Evolutionary conservation across 2,888 invertebrate genomes (phyloP), one percentile per base, ranked within the genome.

Genomic region (Orthonevra nobilis): DNA sequence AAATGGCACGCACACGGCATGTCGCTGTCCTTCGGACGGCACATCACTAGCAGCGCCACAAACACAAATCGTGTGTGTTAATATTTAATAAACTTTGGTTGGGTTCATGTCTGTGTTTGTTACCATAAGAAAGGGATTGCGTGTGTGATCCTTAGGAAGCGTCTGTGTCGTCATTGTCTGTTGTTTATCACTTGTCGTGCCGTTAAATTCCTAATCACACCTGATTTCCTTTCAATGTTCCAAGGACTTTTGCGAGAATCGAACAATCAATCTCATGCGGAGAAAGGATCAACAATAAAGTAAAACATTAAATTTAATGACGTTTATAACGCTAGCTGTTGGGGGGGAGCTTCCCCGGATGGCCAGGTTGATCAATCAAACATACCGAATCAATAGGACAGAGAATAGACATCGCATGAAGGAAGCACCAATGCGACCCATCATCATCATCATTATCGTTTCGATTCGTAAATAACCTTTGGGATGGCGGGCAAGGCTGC

Each of bases 1-100:
- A 79, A 79, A 79, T 79, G 79, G 79, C 79, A 79, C 79, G 79
- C 79, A 79, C 79, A 46, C 50, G n/a, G n/a, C n/a, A n/a, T n/a
- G n/a, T n/a, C n/a, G n/a, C n/a, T n/a, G n/a, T n/a, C n/a, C n/a
- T n/a, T n/a, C n/a, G n/a, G n/a, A n/a, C n/a, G n/a, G n/a, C n/a
- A n/a, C n/a, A n/a, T n/a, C n/a, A n/a, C 79, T 64, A 61, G 36
- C 42, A 63, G n/a, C n/a, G n/a, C 73, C 73, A 66, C 66, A 44
- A 68, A 61, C 54, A 73, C 79, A 79, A 79, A 68, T 61, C 56
- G 73, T n/a, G n/a, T 79, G 60, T 63, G 68, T 79, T 73, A 79
- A 79, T 79, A 73, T 79, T 79, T 79, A 66, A 79, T 79, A 63
- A 68, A 61, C 60, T 56, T n/a, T n/a, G 50, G 54, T 40, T 38